Conservation (phyloP, 2,113 vertebrate species). For the Sprattus sprattus region DNA sequence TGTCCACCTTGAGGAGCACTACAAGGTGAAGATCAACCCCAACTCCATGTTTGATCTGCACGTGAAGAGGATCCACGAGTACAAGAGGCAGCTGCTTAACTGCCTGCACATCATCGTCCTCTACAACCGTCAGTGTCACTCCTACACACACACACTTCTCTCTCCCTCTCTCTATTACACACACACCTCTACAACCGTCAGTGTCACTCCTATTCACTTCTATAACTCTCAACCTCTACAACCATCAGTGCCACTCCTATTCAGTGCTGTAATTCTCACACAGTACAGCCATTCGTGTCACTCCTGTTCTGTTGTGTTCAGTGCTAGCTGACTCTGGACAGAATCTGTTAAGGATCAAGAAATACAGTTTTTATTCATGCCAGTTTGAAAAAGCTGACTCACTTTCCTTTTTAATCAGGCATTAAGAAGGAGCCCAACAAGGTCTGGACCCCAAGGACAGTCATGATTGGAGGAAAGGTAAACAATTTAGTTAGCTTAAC, state of each 20-base stretch:
- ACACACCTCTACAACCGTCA: no score
- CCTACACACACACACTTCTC: neutral
- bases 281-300: no score
- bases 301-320: no score
- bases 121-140: conserved; percentile 80
- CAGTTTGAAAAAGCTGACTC: neutral
- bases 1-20: conserved; percentile 80
- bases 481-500: conserved; percentile 27
- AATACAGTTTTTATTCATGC: no score
- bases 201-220: no score
- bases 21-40: conserved; percentile 89
- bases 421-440: conserved; percentile 89
- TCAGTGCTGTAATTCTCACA: no score
- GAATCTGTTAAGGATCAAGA: no score
- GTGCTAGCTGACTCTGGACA: no score
- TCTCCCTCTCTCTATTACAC: no score
- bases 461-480: conserved; percentile 94
- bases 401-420: conserved; percentile 62
- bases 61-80: conserved; percentile 90
- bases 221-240: no score
- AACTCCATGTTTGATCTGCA: conserved; percentile 92
- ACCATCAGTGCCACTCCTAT: no score
- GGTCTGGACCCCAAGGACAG: conserved; percentile 81
- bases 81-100: conserved; percentile 90
- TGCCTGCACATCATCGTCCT: conserved; percentile 87